Percentiles rank a stretch among this genome's conserved stretches.
Evolutionary conservation across 2,113 vertebrate genomes (phyloP).

Genomic region (Gymnogyps californianus): DNA sequence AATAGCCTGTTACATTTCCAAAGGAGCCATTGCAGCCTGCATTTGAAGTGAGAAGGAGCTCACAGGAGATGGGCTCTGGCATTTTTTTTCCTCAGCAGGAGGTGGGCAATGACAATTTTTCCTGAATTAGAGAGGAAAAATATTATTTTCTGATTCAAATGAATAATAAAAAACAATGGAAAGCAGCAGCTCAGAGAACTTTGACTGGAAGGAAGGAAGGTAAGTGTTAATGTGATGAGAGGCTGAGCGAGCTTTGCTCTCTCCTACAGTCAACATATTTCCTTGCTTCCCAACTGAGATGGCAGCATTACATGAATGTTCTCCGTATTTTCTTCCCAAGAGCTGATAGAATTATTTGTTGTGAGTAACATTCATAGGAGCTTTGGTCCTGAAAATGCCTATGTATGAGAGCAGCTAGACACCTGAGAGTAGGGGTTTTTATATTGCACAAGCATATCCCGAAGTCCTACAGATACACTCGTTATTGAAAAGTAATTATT

Average conservation of each 20-base stretch:
- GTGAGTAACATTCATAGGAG: slow-evolving; percentile 23
- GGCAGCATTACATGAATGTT: slow-evolving; percentile 22
- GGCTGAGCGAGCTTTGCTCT: background rate
- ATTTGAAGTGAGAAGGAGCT: slow-evolving; percentile 43
- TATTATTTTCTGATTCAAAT: slow-evolving; percentile 50
- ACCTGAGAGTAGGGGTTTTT: background rate
- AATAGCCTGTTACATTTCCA: slow-evolving; percentile 57
- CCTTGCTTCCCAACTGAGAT: slow-evolving; percentile 28
- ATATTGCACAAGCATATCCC: background rate
- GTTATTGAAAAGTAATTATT: background rate
- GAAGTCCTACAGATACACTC: background rate
- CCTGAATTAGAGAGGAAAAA: slow-evolving; percentile 50
- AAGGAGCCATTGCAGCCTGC: slow-evolving; percentile 22
- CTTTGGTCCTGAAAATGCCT: slow-evolving; percentile 35
- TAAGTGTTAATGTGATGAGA: slow-evolving; percentile 11
- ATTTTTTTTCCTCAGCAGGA: slow-evolving; percentile 49
- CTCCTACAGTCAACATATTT: background rate
- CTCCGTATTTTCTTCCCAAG: slow-evolving; percentile 6
- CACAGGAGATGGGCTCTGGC: slow-evolving; percentile 18
- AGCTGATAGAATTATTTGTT: slow-evolving; percentile 38
- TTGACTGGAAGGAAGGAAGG: slow-evolving; percentile 13
- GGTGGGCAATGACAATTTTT: slow-evolving; percentile 51
- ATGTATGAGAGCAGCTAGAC: background rate
- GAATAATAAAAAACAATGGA: slow-evolving; percentile 53
- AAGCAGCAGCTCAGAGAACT: slow-evolving; percentile 31